Base-by-base conservation (phyloP, 1,140 invertebrate genomes). In the Saccostrea glomerata region DNA sequence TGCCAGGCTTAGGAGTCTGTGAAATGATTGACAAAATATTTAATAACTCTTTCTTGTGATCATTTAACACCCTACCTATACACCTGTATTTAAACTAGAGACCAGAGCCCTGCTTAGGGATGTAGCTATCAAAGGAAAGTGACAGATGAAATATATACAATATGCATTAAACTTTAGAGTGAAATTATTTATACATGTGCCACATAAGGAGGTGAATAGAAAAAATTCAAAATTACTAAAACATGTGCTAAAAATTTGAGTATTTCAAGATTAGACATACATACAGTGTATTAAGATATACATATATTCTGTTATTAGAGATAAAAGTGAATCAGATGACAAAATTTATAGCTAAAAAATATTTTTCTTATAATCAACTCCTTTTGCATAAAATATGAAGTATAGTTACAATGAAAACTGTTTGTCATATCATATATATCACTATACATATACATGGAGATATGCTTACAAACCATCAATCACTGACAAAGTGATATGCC, bases 291-390 rank as follows among this genome's bases (percentile, higher is more conserved):
- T 36, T 36, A 9, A 47, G 47, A 47, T 6, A 47, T 47, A 47
- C 47, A 47, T 66, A 66, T 17, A 66, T 66, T 7, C 47, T 7
- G 12, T 6, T 63, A n/a, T 63, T 66, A 66, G 2, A 66, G 60
- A n/a, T 66, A 66, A n/a, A 66, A 66, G 7, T 66, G 60, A 20
- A 66, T 66, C 30, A 36, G 60, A 66, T 66, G 20, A 66, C 60
- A 66, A 66, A 66, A 66, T 66, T 66, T 66, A 66, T 23, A 20
- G 60, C 60, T 66, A 66, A 66, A 20, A 17, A 66, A 23, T 66
- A 66, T 17, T 66, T 66, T 66, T 66, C 20, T 66, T 66, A 66
- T 66, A 66, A 66, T 66, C 60, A 66, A 47, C 47, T 47, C 47
- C 47, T 47, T 47, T 47, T 47, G 47, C 47, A 47, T 9, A 47